Conservation (phyloP, 1,140 invertebrate species). For the Coptotermes formosanus region DNA sequence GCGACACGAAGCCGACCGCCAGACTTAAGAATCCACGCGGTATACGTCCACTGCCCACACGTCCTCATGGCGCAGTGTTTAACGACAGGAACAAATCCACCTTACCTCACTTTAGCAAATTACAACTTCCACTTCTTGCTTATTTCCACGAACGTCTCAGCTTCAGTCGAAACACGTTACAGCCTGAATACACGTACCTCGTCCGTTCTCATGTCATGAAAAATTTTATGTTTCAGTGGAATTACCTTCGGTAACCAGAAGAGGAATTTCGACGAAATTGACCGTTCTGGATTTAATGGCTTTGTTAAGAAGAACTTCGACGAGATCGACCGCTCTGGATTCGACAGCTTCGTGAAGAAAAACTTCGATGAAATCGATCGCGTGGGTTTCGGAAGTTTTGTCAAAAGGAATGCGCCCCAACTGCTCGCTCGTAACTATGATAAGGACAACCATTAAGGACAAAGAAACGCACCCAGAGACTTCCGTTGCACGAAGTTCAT, state of each 20-base stretch:
- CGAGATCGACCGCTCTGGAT: constrained; percentile 56
- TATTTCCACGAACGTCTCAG: no score
- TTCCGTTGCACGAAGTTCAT: not conserved
- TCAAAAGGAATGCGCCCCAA: constrained; percentile 40
- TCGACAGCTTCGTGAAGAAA: constrained; percentile 45
- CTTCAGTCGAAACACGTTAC: no score
- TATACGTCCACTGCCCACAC: no score
- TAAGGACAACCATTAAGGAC: constrained; percentile 15
- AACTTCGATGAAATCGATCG: constrained; percentile 65
- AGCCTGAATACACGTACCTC: no score
- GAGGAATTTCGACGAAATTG: constrained; percentile 55
- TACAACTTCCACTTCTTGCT: no score
- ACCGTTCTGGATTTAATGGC: constrained; percentile 44
- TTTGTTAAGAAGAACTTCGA: constrained; percentile 57
- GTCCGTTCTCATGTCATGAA: no score
- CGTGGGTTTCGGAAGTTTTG: constrained; percentile 48
- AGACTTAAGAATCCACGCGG: no score
- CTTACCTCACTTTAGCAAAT: no score
- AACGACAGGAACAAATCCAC: no score
- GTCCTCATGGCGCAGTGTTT: no score
- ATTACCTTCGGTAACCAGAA: constrained; percentile 43
- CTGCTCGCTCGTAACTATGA: constrained; percentile 22
- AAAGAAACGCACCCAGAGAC: not conserved
- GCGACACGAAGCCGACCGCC: no score
- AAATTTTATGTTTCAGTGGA: constrained; percentile 39